Conservation (phyloP, 2,113 vertebrate species). For the Bubo bubo region DNA sequence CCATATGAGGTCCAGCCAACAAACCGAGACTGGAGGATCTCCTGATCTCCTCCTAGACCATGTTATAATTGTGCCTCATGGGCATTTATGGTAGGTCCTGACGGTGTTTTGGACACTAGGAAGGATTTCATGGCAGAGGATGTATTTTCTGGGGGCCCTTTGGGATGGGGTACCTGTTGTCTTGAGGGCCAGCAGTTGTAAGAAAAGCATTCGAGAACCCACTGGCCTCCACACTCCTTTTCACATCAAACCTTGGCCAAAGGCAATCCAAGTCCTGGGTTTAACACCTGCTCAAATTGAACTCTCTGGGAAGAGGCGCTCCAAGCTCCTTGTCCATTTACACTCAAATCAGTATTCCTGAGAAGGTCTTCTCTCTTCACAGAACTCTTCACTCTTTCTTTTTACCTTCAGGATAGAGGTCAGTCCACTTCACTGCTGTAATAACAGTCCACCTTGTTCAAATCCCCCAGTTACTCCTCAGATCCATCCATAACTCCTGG, state of each 20-base stretch:
- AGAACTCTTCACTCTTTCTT: background rate
- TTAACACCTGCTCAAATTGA: background rate
- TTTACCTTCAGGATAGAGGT: background rate
- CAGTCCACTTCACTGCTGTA: background rate
- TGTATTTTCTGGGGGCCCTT: background rate
- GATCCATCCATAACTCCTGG: background rate
- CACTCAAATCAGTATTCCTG: background rate
- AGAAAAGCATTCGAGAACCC: background rate
- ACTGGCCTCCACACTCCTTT: background rate
- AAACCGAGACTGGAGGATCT: background rate
- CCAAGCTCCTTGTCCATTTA: background rate
- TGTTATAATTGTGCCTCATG: fast-evolving
- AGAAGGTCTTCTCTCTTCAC: background rate
- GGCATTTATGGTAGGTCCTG: background rate
- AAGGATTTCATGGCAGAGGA: background rate
- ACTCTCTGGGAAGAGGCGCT: background rate
- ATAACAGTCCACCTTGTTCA: background rate
- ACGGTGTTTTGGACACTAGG: background rate
- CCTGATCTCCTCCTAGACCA: background rate
- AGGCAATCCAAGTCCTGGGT: background rate
- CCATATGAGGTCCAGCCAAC: background rate
- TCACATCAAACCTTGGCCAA: background rate
- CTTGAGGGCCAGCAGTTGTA: background rate
- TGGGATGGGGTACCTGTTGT: background rate
- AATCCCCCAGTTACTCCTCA: background rate